Evolutionary conservation across 2,797 vertebrate species (phyloP), one percentile per base, ranked within the genome.

Genomic region (Falco berigora): DNA sequence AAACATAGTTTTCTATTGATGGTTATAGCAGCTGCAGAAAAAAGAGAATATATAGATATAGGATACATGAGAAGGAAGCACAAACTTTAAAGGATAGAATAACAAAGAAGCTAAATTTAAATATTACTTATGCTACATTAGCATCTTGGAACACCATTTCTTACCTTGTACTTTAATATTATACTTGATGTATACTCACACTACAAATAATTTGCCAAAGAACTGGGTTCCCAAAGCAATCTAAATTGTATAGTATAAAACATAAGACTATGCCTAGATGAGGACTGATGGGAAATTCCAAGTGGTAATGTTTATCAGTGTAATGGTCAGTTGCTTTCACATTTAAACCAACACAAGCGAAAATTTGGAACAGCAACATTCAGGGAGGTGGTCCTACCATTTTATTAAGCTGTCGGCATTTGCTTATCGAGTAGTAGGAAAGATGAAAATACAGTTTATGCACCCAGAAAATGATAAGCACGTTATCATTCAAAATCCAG

Each of bases 61-160:
- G 19, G 5, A 25, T 6, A 30, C 8, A 40, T 19, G 6, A 28
- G 10, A 87, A 68, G 18, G 10, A 83, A 56, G 19, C 7, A 64
- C 8, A 84, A 90, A 63, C 10, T 72, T 62, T n/a, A 32, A 62
- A 42, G 19, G 36, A 49, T 2, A 55, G 30, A 22, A 25, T 55
- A 49, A 66, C 67, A 9, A 24, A 47, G 20, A 38, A 53, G 21
- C 12, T 20, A 32, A 44, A 52, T 23, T 83, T 25, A 22, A 50
- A 14, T 19, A 24, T 23, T 52, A 40, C 62, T 69, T 80, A 12
- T 10, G 6, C 12, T 47, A 34, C 1, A 0, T 47, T 34, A 32
- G 1, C 10, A 21, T 53, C 42, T 66, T 44, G 4, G 12, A 85
- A 44, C 12, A 52, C 5, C 0, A 0, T 73, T 85, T 78, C 42